Evolutionary conservation across 2,888 invertebrate genomes (phyloP).

Genomic region (Stenodera caucasica): DNA sequence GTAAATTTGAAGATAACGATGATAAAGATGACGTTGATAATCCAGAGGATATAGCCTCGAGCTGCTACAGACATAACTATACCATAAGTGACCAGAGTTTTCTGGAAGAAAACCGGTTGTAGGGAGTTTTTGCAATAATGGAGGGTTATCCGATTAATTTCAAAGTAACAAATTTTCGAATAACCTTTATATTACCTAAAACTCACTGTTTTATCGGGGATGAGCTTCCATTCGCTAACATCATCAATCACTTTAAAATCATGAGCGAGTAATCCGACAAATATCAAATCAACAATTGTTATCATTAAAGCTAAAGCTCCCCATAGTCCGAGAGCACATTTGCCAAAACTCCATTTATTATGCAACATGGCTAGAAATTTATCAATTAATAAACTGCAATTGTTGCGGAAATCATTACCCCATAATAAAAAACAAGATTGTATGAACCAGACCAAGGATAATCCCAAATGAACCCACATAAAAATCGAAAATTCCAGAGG

Average conservation of each 20-base stretch:
- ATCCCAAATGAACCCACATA: not conserved
- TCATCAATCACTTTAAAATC: not conserved
- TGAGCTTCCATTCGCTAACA: not conserved
- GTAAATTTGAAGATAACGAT: slow-evolving; percentile 38
- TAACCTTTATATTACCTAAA: too few species aligned
- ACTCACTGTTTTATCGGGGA: too few species aligned
- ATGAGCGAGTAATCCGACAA: not conserved
- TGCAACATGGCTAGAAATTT: not conserved
- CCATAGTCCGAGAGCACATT: not conserved
- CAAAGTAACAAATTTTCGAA: too few species aligned
- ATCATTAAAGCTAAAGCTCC: not conserved
- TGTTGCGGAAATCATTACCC: not conserved
- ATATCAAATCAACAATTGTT: not conserved
- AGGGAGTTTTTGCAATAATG: too few species aligned
- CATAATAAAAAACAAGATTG: not conserved
- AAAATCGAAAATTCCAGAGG: not conserved
- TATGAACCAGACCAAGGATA: not conserved
- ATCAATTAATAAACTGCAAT: not conserved
- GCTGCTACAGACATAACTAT: slow-evolving; percentile 49
- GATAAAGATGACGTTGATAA: slow-evolving; percentile 48
- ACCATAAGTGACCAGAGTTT: slow-evolving; percentile 38
- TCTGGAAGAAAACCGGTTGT: not conserved
- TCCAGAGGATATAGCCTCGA: slow-evolving; percentile 53
- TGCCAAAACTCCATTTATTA: not conserved
- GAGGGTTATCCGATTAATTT: too few species aligned